These are phyloP conservation scores for Adoxophyes honmai DNA, from an alignment of 1,140 invertebrate species.

Conservation along the genomic window DNA sequence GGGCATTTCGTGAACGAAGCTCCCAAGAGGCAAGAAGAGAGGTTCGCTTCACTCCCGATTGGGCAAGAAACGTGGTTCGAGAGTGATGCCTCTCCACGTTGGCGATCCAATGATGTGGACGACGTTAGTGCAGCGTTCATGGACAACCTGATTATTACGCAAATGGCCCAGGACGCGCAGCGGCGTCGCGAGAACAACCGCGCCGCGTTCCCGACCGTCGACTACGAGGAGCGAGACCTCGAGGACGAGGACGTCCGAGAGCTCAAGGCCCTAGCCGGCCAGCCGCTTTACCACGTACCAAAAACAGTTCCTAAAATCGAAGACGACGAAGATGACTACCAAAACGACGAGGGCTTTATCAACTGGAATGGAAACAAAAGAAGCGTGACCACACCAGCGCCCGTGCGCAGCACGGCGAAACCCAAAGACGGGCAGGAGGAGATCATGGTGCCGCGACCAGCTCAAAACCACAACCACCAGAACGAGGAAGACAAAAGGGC, in stretches of 20 bases:
- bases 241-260: slow-evolving; percentile 81
- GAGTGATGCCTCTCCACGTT: slow-evolving; percentile 63
- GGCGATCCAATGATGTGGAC: slow-evolving; percentile 69
- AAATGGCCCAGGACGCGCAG: slow-evolving; percentile 79
- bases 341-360: slow-evolving; percentile 67
- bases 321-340: slow-evolving; percentile 67
- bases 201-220: slow-evolving; percentile 51
- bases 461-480: slow-evolving; percentile 54
- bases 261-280: slow-evolving; percentile 77
- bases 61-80: slow-evolving; percentile 81
- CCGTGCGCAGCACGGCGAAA: slow-evolving; percentile 29
- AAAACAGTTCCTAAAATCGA: slow-evolving; percentile 62
- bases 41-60: slow-evolving; percentile 76
- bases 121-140: slow-evolving; percentile 80
- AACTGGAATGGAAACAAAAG: slow-evolving; percentile 76
- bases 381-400: slow-evolving; percentile 50
- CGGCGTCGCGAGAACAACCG: slow-evolving; percentile 62
- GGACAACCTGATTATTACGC: slow-evolving; percentile 79
- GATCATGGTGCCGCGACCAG: slow-evolving; percentile 78
- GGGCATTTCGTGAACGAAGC: slow-evolving; percentile 78
- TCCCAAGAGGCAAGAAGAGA: slow-evolving; percentile 74
- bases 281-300: slow-evolving; percentile 70
- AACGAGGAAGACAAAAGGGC: slow-evolving; percentile 41
- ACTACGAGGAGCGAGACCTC: slow-evolving; percentile 71
- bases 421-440: slow-evolving; percentile 78